Evolutionary conservation across 2,888 invertebrate species (phyloP), one percentile per base, ranked within the genome.

Genomic region (Sphaerophoria taeniata): DNA sequence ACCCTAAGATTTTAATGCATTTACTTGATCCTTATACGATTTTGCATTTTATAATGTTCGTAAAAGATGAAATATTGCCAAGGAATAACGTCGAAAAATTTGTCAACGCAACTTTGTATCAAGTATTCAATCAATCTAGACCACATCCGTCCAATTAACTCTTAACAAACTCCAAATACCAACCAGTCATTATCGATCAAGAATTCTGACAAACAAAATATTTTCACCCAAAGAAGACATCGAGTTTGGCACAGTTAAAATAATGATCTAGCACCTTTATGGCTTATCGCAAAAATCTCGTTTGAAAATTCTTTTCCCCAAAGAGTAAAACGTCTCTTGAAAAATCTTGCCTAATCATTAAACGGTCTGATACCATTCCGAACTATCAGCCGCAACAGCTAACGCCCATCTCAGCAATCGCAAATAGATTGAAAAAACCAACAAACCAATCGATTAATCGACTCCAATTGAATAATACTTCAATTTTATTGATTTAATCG

Each of bases 381-480:
- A 60, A 61, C 63, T 12, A 63, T 39, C 7, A 33, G 14, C 63
- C 5, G 24, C 60, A 67, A 61, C 56, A 31, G 9, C 31, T 31
- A 39, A 39, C 61, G 24, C 49, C 45, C 33, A 33, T 33, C 55
- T 7, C 0, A 7, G 43, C 43, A 43, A 43, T 9, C 9, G 43
- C 4, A 43, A 43, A 43, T 11, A 60, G 60, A 14, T 6, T 11
- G 1, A 61, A 45, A 14, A 2, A 53, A 71, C 24, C 65, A 69
- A 55, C 16, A 56, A 84, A 72, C 60, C 75, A 55, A 84, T 76
- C 80, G 76, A 81, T 84, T 84, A 84, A 80, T 84, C 67, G 75
- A 60, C 12, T 53, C 76, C 80, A 84, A 84, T 80, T 84, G 84
- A 84, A 84, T 72, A 70, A 75, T 71, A 65, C 70, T 63, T 74